Conservation (phyloP, 2,888 invertebrate genomes). For the Neoscelio sp. region DNA sequence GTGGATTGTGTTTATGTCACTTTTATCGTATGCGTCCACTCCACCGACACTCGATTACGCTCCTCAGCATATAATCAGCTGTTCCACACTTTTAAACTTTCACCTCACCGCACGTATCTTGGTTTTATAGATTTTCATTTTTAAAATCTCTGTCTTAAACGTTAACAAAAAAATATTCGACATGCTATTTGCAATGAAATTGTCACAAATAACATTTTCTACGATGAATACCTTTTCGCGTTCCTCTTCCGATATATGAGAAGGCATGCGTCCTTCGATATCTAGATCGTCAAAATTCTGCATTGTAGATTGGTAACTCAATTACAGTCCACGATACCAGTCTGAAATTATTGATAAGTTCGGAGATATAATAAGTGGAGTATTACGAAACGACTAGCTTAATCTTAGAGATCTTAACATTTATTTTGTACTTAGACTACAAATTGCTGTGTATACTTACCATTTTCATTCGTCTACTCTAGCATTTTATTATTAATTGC, state of each 20-base stretch:
- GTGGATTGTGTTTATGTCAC: conserved; percentile 3
- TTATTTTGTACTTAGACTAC: conserved; percentile 53
- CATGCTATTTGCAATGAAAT: conserved; percentile 38
- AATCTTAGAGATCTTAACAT: not conserved
- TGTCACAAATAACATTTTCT: conserved; percentile 56
- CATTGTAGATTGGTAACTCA: conserved; percentile 73
- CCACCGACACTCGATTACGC: conserved; percentile 40
- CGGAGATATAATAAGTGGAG: conserved; percentile 21
- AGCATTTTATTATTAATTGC: not conserved
- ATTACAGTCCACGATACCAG: conserved; percentile 61
- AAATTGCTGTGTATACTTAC: conserved; percentile 64
- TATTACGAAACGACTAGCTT: not conserved
- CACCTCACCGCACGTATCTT: conserved; percentile 26
- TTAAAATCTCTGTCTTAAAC: not conserved
- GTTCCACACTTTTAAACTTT: conserved; percentile 23
- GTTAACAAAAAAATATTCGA: conserved; percentile 26
- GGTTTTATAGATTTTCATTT: conserved; percentile 9
- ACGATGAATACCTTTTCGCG: conserved; percentile 80
- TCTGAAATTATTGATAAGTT: conserved; percentile 73
- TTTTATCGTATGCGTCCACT: conserved; percentile 23
- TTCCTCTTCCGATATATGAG: conserved; percentile 80
- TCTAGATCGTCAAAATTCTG: conserved; percentile 83
- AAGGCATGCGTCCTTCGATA: conserved; percentile 82
- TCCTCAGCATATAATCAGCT: not conserved
- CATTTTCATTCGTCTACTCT: conserved; percentile 14